Conservation (phyloP, 23 tunicate genomes). For the Halocynthia aurantium region DNA sequence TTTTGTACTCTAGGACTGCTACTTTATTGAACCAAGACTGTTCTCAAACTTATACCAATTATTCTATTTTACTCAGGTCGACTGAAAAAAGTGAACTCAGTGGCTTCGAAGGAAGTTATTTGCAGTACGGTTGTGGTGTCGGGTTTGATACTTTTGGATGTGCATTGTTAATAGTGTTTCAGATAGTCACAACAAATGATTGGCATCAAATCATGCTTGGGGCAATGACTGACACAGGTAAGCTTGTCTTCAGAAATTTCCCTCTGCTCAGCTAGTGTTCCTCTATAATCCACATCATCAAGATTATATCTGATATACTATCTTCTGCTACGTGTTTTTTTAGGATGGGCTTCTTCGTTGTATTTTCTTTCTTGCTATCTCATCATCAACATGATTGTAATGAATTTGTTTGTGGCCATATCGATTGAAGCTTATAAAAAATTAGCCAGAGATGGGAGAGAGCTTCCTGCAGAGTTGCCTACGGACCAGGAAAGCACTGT, state of each 20-base stretch:
- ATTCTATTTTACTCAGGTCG: slow-evolving; percentile 28
- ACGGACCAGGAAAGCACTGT: slow-evolving; percentile 11
- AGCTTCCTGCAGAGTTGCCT: neutral
- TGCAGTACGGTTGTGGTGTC: slow-evolving; percentile 82
- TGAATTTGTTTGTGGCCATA: slow-evolving; percentile 95
- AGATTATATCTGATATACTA: no score
- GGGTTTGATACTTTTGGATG: slow-evolving; percentile 95
- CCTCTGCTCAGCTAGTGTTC: neutral
- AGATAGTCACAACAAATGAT: slow-evolving; percentile 91
- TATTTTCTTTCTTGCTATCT: slow-evolving; percentile 81
- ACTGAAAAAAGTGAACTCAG: slow-evolving; percentile 27
- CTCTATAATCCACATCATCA: no score
- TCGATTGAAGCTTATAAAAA: slow-evolving; percentile 95
- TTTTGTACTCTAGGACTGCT: no score
- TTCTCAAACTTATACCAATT: neutral
- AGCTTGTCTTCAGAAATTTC: neutral
- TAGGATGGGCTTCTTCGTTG: slow-evolving; percentile 69
- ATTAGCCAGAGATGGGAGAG: slow-evolving; percentile 36
- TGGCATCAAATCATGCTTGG: slow-evolving; percentile 98
- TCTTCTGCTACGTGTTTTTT: neutral
- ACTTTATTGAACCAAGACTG: no score
- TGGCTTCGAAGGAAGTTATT: slow-evolving; percentile 80
- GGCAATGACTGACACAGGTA: slow-evolving; percentile 74
- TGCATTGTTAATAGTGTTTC: slow-evolving; percentile 77
- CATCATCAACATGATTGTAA: slow-evolving; percentile 91